Evolutionary conservation across 2,113 vertebrate genomes (phyloP), one percentile per base, ranked within the genome.

Genomic region (Paraplagusia blochii): DNA sequence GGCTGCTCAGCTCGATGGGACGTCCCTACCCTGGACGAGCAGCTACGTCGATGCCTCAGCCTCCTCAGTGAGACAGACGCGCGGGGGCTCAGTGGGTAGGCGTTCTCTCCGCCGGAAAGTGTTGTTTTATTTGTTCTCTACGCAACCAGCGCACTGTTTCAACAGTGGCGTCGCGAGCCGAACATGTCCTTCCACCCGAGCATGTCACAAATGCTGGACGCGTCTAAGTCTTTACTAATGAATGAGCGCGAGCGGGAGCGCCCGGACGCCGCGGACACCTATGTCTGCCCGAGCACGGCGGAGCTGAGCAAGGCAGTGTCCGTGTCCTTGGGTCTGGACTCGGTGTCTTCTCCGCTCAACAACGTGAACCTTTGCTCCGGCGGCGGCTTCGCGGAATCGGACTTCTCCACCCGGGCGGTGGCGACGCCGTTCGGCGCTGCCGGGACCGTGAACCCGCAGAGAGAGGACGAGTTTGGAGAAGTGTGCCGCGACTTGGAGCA

Each of bases 241-340:
- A 70, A 53, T 9, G 71, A 77, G 34, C n/a, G 33, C 5, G 62
- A 69, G 34, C n/a, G 33, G 7, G 62, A 69, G 36, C 58, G 39
- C 4, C 13, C 15, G 48, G 72, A 79, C 15, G 8, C 67, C 6
- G 53, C 43, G 1, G 86, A 82, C 39, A 79, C 82, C 0, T 76
- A 78, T 42, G 87, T 85, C 60, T 91, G 86, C 1, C 91, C 93
- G 15, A 92, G 82, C 9, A 88, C 90, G 1, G 91, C 89, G 14
- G 92, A 93, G 80, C 88, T 95, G 44, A 90, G 94, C 67, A 82
- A 89, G 63, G 93, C 94, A 12, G 93, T 95, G 65, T 95, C 93
- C 0, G 92, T 91, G 54, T 95, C 93, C 16, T 76, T 95, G 78
- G 93, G 93, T 9, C 84, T 95, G 80, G 93, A 94, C 13, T 75